Conservation (phyloP, 2,888 invertebrate species). For the Thymelicus lineola region DNA sequence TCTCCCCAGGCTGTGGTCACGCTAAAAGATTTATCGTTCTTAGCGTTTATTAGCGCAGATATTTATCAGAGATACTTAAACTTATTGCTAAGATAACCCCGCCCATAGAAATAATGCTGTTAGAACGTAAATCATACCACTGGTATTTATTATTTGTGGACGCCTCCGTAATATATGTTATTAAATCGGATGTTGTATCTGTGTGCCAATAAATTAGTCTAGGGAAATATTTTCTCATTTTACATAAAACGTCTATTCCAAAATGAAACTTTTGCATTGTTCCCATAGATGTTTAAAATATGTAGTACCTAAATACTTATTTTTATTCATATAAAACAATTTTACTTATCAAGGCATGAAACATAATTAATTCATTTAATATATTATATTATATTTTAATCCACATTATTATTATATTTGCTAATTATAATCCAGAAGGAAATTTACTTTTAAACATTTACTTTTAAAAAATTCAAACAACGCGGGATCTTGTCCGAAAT, state of each 20-base stretch:
- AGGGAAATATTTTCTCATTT: not conserved
- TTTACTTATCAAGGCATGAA: too few species aligned
- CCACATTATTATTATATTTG: too few species aligned
- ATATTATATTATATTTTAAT: too few species aligned
- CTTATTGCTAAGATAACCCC: constrained; percentile 67
- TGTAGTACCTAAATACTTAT: too few species aligned
- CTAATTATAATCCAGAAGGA: too few species aligned
- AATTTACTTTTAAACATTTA: too few species aligned
- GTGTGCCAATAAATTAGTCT: not conserved
- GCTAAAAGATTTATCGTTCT: constrained; percentile 73
- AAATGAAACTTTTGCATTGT: too few species aligned
- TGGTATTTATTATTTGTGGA: constrained; percentile 9
- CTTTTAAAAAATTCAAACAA: too few species aligned
- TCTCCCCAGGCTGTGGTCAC: constrained; percentile 44
- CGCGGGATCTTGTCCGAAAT: too few species aligned
- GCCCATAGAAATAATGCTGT: constrained; percentile 54
- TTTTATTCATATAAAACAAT: too few species aligned
- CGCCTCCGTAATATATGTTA: constrained; percentile 11
- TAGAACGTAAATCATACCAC: constrained; percentile 58
- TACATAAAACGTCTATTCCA: not conserved
- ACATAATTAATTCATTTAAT: too few species aligned
- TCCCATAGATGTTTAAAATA: too few species aligned
- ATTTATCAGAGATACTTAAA: constrained; percentile 78
- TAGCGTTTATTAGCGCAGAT: constrained; percentile 80
- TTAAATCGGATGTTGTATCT: constrained; percentile 2